Conservation (phyloP, 2,113 vertebrate species). For the Hippopotamus amphibius region DNA sequence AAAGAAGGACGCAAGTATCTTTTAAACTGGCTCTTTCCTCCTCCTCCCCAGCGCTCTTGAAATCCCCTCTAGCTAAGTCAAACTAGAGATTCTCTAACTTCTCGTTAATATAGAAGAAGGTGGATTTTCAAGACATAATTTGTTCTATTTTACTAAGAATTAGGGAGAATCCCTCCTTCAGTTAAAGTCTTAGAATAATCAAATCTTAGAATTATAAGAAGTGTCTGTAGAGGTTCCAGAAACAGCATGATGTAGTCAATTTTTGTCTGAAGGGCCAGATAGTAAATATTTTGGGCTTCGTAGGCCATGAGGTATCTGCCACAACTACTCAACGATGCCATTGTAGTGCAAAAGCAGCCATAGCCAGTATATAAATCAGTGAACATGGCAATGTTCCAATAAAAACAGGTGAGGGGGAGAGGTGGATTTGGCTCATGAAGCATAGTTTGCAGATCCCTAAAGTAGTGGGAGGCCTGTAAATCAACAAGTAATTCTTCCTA, state of each 20-base stretch:
- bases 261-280: not conserved
- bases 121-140: not conserved
- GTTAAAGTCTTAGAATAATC: conserved; percentile 23
- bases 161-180: not conserved
- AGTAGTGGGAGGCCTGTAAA: not conserved
- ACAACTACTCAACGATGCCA: not conserved
- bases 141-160: not conserved
- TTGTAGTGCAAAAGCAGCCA: not conserved
- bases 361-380: not conserved
- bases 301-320: not conserved
- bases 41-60: conserved; percentile 1
- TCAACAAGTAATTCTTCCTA: not conserved
- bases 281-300: conserved; percentile 7
- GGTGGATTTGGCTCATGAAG: not conserved
- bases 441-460: not conserved
- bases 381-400: not conserved
- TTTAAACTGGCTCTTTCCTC: not conserved
- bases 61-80: conserved; percentile 18
- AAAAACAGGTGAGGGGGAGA: not conserved
- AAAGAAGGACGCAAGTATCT: not conserved
- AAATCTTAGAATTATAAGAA: conserved; percentile 21
- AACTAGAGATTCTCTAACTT: conserved; percentile 19
- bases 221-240: not conserved
- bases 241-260: not conserved
- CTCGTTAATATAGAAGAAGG: conserved; percentile 32